phyloP scores from a whole-genome alignment of 1,140 invertebrate species.

The Cotesia glomerata region DNA sequence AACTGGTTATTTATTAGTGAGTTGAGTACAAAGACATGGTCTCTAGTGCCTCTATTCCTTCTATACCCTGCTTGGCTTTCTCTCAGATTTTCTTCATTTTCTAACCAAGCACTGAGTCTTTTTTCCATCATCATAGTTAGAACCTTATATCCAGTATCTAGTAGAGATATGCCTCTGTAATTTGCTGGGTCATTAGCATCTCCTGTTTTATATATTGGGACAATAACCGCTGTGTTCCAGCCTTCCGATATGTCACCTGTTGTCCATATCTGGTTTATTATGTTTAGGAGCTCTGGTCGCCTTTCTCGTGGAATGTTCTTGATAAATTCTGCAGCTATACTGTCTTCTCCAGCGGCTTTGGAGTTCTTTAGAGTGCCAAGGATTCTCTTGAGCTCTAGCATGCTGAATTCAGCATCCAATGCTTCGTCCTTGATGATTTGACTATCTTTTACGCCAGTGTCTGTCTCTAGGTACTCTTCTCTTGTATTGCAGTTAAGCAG shows the following conservation, averaged over 20 bases:
- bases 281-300: not conserved
- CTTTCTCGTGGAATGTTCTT: constrained; percentile 31
- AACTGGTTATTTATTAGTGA: not conserved
- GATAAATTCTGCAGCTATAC: no score
- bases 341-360: constrained; percentile 45
- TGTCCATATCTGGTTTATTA: constrained; percentile 6
- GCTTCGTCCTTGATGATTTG: not conserved
- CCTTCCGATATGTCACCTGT: not conserved
- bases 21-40: constrained; percentile 24
- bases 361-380: constrained; percentile 40
- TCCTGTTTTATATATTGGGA: constrained; percentile 29
- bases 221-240: constrained; percentile 16
- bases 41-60: constrained; percentile 7
- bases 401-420: constrained; percentile 1
- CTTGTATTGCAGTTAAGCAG: no score
- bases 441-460: no score
- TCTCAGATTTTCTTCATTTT: not conserved
- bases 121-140: constrained; percentile 23
- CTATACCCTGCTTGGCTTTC: constrained; percentile 26
- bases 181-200: constrained; percentile 15
- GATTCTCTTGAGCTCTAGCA: constrained; percentile 34
- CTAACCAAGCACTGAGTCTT: constrained; percentile 20
- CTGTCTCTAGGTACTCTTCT: no score
- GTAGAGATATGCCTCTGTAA: constrained; percentile 32
- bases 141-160: constrained; percentile 32